Evolutionary conservation across 1,140 invertebrate genomes (phyloP).

Genomic region (Periplaneta americana): DNA sequence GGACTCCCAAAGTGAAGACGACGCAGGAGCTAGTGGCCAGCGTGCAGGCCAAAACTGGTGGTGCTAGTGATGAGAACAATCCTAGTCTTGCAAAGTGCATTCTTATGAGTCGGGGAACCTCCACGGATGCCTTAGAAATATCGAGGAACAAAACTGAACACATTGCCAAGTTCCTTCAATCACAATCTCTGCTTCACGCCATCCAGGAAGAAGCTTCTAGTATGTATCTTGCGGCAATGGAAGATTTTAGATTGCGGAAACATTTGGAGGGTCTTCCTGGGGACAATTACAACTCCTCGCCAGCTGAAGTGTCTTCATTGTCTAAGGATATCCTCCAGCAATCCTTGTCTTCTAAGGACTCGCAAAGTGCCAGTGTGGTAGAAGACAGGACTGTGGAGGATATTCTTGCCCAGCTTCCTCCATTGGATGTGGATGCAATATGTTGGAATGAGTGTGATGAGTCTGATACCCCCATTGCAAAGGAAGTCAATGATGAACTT

Average conservation of each 20-base stretch:
- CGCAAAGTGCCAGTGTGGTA: constrained; percentile 1
- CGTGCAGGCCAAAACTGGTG: constrained; percentile 50
- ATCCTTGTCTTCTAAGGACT: not conserved
- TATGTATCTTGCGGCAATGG: not conserved
- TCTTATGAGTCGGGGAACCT: not conserved
- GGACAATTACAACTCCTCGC: not conserved
- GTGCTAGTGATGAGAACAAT: constrained; percentile 23
- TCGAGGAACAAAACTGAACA: constrained; percentile 47
- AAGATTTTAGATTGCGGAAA: not conserved
- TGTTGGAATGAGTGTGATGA: constrained; percentile 9
- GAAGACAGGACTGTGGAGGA: constrained; percentile 43
- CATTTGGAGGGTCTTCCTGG: not conserved
- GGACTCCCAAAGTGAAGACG: constrained; percentile 73
- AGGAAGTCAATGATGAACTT: constrained; percentile 29
- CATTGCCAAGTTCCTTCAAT: constrained; percentile 47
- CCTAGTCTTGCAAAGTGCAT: constrained; percentile 28
- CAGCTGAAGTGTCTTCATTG: not conserved
- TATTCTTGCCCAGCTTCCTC: constrained; percentile 54
- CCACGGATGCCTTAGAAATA: constrained; percentile 20
- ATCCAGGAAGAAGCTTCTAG: not conserved
- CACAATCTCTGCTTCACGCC: constrained; percentile 31
- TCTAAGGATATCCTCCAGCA: not conserved
- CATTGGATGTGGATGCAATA: constrained; percentile 41
- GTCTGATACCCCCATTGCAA: not conserved
- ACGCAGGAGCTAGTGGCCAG: constrained; percentile 77